Evolutionary conservation across 2,888 invertebrate species (phyloP).

Genomic region (Pristionchus mayeri): DNA sequence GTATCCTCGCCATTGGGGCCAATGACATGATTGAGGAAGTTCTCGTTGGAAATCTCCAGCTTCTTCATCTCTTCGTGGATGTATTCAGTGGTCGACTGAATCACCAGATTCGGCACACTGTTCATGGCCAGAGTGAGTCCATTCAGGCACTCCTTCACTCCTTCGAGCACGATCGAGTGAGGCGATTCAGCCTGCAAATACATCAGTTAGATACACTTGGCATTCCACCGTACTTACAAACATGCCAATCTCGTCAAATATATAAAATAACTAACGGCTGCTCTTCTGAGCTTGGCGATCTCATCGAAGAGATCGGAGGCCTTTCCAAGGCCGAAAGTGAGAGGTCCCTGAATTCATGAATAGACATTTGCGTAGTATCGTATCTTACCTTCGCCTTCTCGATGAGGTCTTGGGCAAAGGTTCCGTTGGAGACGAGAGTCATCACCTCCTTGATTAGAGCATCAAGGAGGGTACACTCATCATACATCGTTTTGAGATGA

Average conservation of each 20-base stretch:
- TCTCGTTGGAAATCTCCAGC: neutral
- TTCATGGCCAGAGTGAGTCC: neutral
- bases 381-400: neutral
- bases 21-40: neutral
- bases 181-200: neutral
- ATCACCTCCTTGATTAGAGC: neutral
- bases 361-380: too few relatives aligned
- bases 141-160: neutral
- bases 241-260: neutral
- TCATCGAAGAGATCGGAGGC: neutral
- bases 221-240: too few relatives aligned
- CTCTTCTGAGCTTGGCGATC: neutral
- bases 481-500: neutral
- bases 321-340: neutral
- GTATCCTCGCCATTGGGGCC: neutral
- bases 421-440: neutral
- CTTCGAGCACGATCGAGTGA: neutral
- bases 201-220: too few relatives aligned
- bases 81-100: neutral
- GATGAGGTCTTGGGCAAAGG: neutral
- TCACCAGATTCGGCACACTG: neutral
- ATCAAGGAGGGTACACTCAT: neutral
- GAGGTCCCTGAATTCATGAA: neutral
- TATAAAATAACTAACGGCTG: neutral
- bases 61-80: neutral